Evolutionary conservation across 2,113 vertebrate genomes (phyloP).

Genomic region (Gavialis gangeticus): DNA sequence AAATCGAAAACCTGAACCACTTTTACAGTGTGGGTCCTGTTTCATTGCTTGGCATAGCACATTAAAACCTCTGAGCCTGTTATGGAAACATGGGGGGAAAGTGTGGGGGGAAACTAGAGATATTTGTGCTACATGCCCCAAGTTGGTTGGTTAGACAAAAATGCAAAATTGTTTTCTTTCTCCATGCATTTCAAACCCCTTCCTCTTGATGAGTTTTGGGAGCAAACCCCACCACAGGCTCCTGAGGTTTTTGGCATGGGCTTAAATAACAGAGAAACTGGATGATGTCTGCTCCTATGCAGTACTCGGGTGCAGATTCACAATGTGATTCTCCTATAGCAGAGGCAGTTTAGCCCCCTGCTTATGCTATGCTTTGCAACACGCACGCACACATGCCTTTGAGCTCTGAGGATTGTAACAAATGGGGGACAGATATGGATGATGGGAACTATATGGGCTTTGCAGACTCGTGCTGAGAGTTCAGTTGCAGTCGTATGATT

Average conservation of each 20-base stretch:
- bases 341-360: not conserved
- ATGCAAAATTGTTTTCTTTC: not conserved
- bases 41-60: slow-evolving; percentile 43
- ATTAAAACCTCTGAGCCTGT: not conserved
- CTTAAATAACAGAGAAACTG: not conserved
- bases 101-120: not conserved
- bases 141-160: too few species aligned
- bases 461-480: not conserved
- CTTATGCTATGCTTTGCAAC: not conserved
- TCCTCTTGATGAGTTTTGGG: not conserved
- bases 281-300: not conserved
- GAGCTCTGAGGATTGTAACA: not conserved
- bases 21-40: slow-evolving; percentile 3
- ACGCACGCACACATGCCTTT: too few species aligned
- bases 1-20: not conserved
- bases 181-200: not conserved
- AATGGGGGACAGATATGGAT: not conserved
- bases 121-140: not conserved
- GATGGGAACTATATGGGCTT: not conserved
- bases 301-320: not conserved
- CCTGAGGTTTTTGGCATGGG: not conserved
- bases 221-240: not conserved
- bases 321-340: not conserved
- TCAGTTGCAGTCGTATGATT: not conserved
- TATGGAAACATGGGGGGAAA: rapidly evolving